Evolutionary conservation across 1,140 invertebrate species (phyloP).

Genomic region (Formica exsecta): DNA sequence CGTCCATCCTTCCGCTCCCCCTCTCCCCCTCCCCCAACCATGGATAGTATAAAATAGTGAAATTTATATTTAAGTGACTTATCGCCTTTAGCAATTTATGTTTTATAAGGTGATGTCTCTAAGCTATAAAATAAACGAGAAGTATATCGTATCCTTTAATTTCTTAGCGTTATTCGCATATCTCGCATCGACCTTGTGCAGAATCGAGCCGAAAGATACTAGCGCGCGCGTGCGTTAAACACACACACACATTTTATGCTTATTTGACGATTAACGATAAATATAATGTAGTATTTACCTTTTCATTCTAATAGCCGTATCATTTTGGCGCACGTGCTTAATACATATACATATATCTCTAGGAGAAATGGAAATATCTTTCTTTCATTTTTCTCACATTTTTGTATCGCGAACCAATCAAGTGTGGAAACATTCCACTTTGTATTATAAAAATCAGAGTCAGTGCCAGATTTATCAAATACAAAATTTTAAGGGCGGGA

Average conservation of each 20-base stretch:
- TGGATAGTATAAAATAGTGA: slow-evolving; percentile 11
- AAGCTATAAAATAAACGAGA: slow-evolving; percentile 75
- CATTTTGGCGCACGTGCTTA: slow-evolving; percentile 46
- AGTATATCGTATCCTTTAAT: slow-evolving; percentile 71
- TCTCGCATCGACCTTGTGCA: slow-evolving; percentile 29
- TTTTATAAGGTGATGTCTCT: slow-evolving; percentile 77
- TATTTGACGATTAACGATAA: slow-evolving; percentile 48
- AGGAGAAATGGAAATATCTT: background rate
- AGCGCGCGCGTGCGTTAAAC: background rate
- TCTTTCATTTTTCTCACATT: background rate
- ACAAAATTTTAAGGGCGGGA: background rate
- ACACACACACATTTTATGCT: slow-evolving; percentile 29
- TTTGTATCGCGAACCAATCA: background rate
- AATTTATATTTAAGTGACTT: slow-evolving; percentile 72
- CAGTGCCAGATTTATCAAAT: background rate
- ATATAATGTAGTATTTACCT: slow-evolving; percentile 5
- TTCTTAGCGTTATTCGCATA: slow-evolving; percentile 70
- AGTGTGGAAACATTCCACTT: background rate
- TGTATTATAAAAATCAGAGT: background rate
- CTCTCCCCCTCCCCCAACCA: background rate
- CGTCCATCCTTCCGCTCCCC: background rate
- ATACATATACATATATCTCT: background rate
- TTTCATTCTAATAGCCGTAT: slow-evolving; percentile 11
- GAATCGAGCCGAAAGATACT: slow-evolving; percentile 16
- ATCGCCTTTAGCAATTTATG: slow-evolving; percentile 75